phyloP scores from a whole-genome alignment of 2,113 vertebrate species.

The Hyla sarda region DNA sequence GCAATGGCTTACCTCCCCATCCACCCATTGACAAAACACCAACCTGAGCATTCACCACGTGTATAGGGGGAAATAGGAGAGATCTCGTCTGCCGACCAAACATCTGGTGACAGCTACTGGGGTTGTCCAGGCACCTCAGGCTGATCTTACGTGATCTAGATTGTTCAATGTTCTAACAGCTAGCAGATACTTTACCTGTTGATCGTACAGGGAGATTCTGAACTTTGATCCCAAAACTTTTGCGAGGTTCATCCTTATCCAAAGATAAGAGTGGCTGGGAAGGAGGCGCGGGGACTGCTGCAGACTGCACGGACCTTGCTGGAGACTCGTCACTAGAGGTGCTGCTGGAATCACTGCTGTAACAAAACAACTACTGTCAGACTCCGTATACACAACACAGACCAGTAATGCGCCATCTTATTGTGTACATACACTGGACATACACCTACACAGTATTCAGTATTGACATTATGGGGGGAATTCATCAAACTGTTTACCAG shows the following conservation, averaged over 20 bases:
- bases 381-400: background rate
- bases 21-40: no score
- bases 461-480: no score
- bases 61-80: no score
- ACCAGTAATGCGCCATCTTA: background rate
- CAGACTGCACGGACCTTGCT: constrained; percentile 92
- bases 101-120: no score
- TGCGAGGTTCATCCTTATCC: constrained; percentile 97
- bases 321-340: constrained; percentile 96
- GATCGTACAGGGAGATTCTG: constrained; percentile 98
- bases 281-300: constrained; percentile 91
- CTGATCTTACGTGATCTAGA: no score
- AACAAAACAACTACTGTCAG: constrained; percentile 1
- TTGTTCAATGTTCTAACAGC: no score
- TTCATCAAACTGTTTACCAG: no score
- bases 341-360: constrained; percentile 93
- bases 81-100: no score
- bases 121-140: no score
- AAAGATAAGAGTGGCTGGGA: constrained; percentile 87
- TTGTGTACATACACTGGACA: background rate
- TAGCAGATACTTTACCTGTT: constrained; percentile 82
- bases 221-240: constrained; percentile 98
- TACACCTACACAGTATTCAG: background rate
- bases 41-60: no score
- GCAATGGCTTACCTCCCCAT: no score